phyloP scores from a whole-genome alignment of 2,113 vertebrate genomes.

The Cacatua alba region DNA sequence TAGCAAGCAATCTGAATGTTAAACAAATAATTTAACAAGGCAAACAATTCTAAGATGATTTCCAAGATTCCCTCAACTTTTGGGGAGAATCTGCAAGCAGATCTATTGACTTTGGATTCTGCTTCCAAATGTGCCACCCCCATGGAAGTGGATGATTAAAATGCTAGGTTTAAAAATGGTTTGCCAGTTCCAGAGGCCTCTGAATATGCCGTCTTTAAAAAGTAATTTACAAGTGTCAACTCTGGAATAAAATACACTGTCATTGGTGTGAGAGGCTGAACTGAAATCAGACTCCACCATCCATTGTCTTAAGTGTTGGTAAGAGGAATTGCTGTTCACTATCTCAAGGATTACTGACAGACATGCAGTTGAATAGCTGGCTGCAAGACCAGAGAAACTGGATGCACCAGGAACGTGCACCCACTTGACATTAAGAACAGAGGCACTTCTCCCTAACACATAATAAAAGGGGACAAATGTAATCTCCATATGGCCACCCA shows the following conservation, averaged over 20 bases:
- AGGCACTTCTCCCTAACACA: background rate
- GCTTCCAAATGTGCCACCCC: background rate
- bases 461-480: background rate
- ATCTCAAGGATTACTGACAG: background rate
- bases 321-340: too few species aligned
- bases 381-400: background rate
- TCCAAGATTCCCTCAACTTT: background rate
- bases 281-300: background rate
- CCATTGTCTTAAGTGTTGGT: background rate
- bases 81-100: background rate
- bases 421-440: background rate
- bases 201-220: background rate
- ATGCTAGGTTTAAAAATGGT: background rate
- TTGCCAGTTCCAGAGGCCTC: background rate
- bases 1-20: background rate
- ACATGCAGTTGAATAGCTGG: background rate
- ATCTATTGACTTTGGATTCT: background rate
- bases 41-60: background rate
- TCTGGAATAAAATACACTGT: background rate
- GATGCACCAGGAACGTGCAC: background rate
- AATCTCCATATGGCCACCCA: background rate
- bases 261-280: background rate
- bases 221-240: background rate
- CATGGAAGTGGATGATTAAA: background rate
- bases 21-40: background rate